A percentile compares a stretch with the other conserved stretches of the same genome.
Evolutionary conservation across 2,797 vertebrate genomes (phyloP).

Genomic region (Malacoraja senta): DNA sequence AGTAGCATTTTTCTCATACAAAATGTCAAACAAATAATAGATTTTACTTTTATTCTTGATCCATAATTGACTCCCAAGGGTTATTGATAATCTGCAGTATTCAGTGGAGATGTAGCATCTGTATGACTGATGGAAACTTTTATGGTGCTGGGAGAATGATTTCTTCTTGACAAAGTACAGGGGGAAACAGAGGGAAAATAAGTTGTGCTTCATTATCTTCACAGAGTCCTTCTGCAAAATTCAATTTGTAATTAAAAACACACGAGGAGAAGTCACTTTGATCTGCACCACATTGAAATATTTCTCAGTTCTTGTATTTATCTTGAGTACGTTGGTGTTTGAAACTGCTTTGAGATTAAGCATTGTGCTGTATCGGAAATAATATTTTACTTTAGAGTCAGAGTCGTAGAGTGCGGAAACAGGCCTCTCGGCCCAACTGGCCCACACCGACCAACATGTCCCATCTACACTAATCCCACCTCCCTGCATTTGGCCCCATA

Average conservation of each 20-base stretch:
- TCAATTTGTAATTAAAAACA: conserved; percentile 27
- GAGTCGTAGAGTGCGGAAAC: no score
- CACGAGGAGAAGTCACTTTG: neutral
- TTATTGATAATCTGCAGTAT: conserved; percentile 26
- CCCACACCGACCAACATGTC: no score
- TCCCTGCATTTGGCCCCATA: no score
- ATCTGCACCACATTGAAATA: neutral
- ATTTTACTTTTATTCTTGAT: conserved; percentile 35
- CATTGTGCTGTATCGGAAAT: neutral
- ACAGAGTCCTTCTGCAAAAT: neutral
- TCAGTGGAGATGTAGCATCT: neutral
- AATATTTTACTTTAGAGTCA: neutral
- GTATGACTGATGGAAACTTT: neutral
- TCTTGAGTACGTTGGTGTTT: neutral
- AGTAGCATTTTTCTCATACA: neutral
- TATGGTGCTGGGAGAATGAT: neutral
- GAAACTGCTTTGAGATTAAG: neutral
- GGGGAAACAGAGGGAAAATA: neutral
- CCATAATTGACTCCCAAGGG: conserved; percentile 21
- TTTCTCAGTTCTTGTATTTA: neutral
- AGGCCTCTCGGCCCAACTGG: no score
- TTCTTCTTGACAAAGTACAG: neutral
- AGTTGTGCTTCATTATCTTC: neutral
- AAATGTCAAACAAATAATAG: conserved; percentile 35
- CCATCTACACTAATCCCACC: no score